Evolutionary conservation across 2,113 vertebrate species (phyloP).

Genomic region (Tachycineta bicolor): DNA sequence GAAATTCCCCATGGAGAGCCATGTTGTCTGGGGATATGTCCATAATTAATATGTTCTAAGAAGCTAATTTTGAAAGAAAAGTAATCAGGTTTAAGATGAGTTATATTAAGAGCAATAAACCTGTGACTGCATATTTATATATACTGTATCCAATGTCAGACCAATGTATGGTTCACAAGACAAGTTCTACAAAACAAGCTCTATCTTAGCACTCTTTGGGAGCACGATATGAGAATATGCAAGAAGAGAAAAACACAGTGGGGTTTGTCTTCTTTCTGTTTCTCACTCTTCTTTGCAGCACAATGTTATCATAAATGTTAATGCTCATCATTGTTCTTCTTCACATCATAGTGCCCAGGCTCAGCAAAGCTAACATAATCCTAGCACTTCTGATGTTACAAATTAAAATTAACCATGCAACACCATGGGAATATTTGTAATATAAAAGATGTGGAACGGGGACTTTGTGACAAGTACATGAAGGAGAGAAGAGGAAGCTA

Average conservation of each 20-base stretch:
- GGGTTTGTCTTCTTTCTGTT: neutral
- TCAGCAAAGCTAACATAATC: constrained; percentile 13
- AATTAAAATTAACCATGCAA: neutral
- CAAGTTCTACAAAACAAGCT: neutral
- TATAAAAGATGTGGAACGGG: neutral
- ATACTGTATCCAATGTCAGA: neutral
- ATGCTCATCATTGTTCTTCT: neutral
- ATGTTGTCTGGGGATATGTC: neutral
- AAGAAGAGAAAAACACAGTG: neutral
- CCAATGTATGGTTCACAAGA: neutral
- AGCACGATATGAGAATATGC: neutral
- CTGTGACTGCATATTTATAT: constrained; percentile 26
- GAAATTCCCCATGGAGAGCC: neutral
- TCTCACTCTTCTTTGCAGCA: neutral
- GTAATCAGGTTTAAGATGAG: constrained; percentile 32
- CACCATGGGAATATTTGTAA: constrained; percentile 23
- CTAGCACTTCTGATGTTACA: constrained; percentile 39
- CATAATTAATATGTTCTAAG: constrained; percentile 42
- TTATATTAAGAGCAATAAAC: constrained; percentile 36
- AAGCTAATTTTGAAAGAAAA: constrained; percentile 50
- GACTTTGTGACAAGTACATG: constrained; percentile 5
- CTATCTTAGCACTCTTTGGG: neutral
- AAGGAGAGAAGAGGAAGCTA: neutral
- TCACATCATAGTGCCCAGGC: neutral
- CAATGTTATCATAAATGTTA: neutral